A percentile compares a stretch with the other conserved stretches of the same genome.
These are phyloP conservation scores for Puma concolor DNA, from an alignment of 2,113 vertebrate genomes.

Conservation along the genomic window DNA sequence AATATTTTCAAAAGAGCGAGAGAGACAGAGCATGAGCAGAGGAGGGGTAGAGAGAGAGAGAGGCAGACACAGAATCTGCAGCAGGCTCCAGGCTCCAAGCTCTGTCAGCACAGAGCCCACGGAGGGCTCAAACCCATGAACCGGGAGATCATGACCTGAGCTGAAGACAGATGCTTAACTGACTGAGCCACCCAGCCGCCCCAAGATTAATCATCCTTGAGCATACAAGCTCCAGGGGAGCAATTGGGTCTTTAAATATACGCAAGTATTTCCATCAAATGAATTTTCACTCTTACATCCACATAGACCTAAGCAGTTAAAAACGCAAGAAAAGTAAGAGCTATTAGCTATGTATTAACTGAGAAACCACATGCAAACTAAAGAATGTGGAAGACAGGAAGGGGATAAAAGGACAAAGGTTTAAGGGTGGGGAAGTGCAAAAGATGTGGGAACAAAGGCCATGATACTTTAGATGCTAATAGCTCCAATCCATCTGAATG, in stretches of 20 bases:
- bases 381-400: constrained; percentile 87
- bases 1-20: too few relatives aligned
- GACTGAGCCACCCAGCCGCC: too few relatives aligned
- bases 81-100: too few relatives aligned
- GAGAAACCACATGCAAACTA: constrained; percentile 94
- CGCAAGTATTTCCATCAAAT: constrained; percentile 97
- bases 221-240: constrained; percentile 99
- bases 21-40: too few relatives aligned
- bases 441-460: constrained; percentile 86
- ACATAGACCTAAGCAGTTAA: constrained; percentile 97
- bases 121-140: too few relatives aligned
- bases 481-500: constrained; percentile 88
- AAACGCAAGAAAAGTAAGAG: constrained; percentile 92
- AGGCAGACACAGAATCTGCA: too few relatives aligned
- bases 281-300: constrained; percentile 97
- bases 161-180: too few relatives aligned
- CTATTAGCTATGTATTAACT: constrained; percentile 98
- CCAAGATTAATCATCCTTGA: constrained; percentile 90
- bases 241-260: constrained; percentile 99
- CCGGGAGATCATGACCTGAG: too few relatives aligned
- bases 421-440: constrained; percentile 69
- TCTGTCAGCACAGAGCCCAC: too few relatives aligned
- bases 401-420: constrained; percentile 49
- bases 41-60: too few relatives aligned
- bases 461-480: constrained; percentile 92